These are phyloP conservation scores for Oryzias woworae DNA, from an alignment of 2,113 vertebrate species.

Conservation along the genomic window DNA sequence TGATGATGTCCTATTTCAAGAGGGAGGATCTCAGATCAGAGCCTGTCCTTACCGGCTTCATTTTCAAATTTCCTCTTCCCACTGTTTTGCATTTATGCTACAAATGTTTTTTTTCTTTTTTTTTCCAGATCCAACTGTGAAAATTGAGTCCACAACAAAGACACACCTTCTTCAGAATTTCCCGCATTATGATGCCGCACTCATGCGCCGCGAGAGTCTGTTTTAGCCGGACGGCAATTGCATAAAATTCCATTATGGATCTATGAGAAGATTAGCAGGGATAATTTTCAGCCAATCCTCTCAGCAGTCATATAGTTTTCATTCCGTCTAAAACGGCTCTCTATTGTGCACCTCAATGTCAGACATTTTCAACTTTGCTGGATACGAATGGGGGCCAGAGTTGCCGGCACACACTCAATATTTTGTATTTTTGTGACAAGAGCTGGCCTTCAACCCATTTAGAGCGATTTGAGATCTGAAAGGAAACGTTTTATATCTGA, in stretches of 20 bases:
- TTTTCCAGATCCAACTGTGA: conserved; percentile 44
- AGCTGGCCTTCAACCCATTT: conserved; percentile 57
- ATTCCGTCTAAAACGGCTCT: conserved; percentile 51
- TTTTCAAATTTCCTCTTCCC: conserved; percentile 54
- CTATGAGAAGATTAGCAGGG: conserved; percentile 51
- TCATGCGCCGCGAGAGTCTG: conserved; percentile 44
- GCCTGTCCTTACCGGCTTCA: conserved; percentile 52
- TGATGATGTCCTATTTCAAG: conserved; percentile 47
- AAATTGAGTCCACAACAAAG: conserved; percentile 62
- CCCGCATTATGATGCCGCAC: conserved; percentile 43
- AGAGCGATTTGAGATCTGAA: conserved; percentile 64
- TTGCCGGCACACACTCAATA: conserved; percentile 27
- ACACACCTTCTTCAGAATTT: conserved; percentile 43
- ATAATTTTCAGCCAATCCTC: conserved; percentile 37
- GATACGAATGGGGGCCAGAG: conserved; percentile 25
- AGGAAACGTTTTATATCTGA: conserved; percentile 68
- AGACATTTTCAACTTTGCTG: conserved; percentile 51
- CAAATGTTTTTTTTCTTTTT: conserved; percentile 27
- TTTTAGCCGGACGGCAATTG: conserved; percentile 57
- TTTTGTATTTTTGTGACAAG: conserved; percentile 61
- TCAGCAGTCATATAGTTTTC: conserved; percentile 46
- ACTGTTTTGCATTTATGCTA: conserved; percentile 54
- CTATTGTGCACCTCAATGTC: conserved; percentile 62
- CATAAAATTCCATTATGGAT: conserved; percentile 37
- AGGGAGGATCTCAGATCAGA: conserved; percentile 59